phyloP scores from a whole-genome alignment of 1,140 invertebrate genomes.

The Drosophila bipectinata region DNA sequence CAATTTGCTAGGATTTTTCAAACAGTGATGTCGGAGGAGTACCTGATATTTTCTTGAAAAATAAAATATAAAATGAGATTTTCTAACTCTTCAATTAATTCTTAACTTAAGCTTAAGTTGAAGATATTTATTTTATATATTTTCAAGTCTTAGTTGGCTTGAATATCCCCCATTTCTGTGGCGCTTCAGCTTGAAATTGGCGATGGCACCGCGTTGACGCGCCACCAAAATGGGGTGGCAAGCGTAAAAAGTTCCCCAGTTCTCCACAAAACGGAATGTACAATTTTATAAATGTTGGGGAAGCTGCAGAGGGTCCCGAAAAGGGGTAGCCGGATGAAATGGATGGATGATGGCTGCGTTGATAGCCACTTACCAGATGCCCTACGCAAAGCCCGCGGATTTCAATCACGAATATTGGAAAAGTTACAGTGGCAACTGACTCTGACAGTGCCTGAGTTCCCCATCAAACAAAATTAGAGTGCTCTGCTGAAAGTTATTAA shows the following conservation, averaged over 20 bases:
- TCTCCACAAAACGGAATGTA: slow-evolving; percentile 50
- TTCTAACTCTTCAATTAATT: neutral
- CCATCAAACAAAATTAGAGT: neutral
- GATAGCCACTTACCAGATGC: slow-evolving; percentile 51
- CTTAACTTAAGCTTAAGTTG: neutral
- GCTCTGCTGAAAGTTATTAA: slow-evolving; percentile 38
- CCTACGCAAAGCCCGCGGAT: slow-evolving; percentile 26
- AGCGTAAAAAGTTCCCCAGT: slow-evolving; percentile 51
- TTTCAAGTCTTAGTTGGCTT: neutral
- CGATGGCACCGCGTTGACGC: slow-evolving; percentile 44
- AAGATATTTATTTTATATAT: neutral
- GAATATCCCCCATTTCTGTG: neutral
- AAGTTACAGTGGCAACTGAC: slow-evolving; percentile 33
- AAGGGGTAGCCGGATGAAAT: slow-evolving; percentile 15
- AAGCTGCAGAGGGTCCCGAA: slow-evolving; percentile 14
- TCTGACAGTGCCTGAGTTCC: slow-evolving; percentile 25
- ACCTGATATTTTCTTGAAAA: neutral
- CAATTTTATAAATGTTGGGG: slow-evolving; percentile 46
- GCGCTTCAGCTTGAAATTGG: slow-evolving; percentile 3
- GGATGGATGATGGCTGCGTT: slow-evolving; percentile 15
- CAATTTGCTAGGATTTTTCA: slow-evolving; percentile 43
- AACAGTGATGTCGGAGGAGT: slow-evolving; percentile 11
- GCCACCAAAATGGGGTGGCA: slow-evolving; percentile 44
- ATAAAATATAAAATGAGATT: neutral
- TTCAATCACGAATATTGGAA: slow-evolving; percentile 24